phyloP scores from a whole-genome alignment of 1,140 invertebrate genomes.

The Tachypleus tridentatus region DNA sequence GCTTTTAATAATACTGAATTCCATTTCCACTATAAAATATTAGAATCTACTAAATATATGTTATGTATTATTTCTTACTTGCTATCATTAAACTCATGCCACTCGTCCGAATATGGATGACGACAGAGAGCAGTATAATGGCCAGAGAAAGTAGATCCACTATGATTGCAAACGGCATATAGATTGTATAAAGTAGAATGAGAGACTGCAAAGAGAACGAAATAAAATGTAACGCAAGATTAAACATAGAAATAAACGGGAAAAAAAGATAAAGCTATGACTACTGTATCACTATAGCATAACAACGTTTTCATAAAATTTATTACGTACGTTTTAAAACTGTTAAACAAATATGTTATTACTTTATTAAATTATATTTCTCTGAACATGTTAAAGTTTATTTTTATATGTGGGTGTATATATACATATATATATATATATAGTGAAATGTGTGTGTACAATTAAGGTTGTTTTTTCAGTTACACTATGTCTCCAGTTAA shows the following conservation, averaged over 20 bases:
- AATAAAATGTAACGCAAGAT: not conserved
- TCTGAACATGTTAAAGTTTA: not conserved
- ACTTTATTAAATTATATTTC: not conserved
- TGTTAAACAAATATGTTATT: not conserved
- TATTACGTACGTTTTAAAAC: not conserved
- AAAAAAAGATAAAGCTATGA: not conserved
- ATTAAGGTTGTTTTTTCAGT: not conserved
- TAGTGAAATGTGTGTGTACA: not conserved
- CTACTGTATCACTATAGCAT: not conserved
- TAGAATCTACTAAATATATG: too few species aligned
- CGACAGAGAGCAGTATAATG: constrained; percentile 90
- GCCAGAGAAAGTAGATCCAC: constrained; percentile 78
- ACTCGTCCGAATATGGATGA: constrained; percentile 70
- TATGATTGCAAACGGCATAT: constrained; percentile 85
- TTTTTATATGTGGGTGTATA: not conserved
- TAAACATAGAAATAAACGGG: not conserved
- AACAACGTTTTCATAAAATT: not conserved
- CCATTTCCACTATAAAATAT: too few species aligned
- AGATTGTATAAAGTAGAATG: constrained; percentile 55
- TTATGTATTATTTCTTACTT: constrained; percentile 39
- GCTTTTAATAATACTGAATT: too few species aligned
- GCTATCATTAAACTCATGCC: constrained; percentile 89
- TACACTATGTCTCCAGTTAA: not conserved
- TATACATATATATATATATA: not conserved
- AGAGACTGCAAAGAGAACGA: not conserved